These are phyloP conservation scores for Charanyca ferruginea DNA, from an alignment of 2,888 invertebrate species.

Conservation along the genomic window DNA sequence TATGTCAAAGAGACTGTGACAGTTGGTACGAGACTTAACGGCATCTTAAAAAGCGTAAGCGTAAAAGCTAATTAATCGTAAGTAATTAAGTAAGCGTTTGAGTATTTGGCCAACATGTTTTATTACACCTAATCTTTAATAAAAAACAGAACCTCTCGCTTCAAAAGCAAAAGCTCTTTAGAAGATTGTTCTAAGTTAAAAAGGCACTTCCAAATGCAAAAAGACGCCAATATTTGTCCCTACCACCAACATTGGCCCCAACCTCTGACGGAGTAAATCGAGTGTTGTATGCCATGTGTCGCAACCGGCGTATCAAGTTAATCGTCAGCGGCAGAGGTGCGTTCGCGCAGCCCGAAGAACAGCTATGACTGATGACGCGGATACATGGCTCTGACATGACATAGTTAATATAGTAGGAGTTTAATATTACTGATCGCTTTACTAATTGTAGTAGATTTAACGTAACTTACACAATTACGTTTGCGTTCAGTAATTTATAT, in stretches of 20 bases:
- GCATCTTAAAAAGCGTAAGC: too few species aligned
- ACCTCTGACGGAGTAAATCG: slow-evolving; percentile 49
- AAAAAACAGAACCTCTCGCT: too few species aligned
- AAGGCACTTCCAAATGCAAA: background rate
- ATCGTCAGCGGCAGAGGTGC: slow-evolving; percentile 52
- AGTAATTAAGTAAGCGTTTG: too few species aligned
- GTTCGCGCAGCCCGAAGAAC: slow-evolving; percentile 37
- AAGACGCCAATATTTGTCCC: slow-evolving; percentile 11
- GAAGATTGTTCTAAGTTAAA: background rate
- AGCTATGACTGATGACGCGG: slow-evolving; percentile 57
- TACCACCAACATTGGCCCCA: slow-evolving; percentile 35
- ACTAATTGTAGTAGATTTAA: slow-evolving; percentile 41
- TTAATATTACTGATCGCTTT: slow-evolving; percentile 31
- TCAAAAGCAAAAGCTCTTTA: background rate
- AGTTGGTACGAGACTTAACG: too few species aligned
- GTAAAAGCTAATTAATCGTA: too few species aligned
- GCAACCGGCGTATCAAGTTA: slow-evolving; percentile 63
- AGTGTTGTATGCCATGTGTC: slow-evolving; percentile 61
- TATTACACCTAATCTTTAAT: too few species aligned
- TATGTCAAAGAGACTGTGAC: too few species aligned
- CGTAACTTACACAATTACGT: slow-evolving; percentile 12
- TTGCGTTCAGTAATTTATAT: slow-evolving; percentile 7
- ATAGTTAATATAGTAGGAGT: slow-evolving; percentile 30
- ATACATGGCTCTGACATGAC: slow-evolving; percentile 48
- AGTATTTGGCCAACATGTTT: too few species aligned